Base-by-base conservation (phyloP, 2,888 invertebrate species). In the Andrena dorsata region DNA sequence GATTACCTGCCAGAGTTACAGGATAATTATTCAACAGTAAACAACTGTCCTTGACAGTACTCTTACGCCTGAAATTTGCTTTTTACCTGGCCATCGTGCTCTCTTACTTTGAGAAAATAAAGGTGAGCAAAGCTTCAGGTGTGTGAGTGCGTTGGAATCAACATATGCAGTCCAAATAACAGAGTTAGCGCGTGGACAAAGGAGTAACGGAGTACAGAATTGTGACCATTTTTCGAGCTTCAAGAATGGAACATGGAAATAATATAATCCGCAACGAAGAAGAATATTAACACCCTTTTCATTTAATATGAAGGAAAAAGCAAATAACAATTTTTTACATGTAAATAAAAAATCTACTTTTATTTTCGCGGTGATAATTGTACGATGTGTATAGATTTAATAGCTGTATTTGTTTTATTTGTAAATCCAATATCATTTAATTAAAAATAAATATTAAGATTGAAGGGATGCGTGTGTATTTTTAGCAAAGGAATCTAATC, bases 121-220 rank as follows among this genome's bases (percentile, higher is more conserved):
- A 93, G 93, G 93, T 93, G 93, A 93, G 93, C 93, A 93, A 93
- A 93, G 92, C 93, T 93, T 93, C 93, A 93, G 93, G 93, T 93
- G 93, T 93, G 92, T 93, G 91, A 93, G 93, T 92, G 92, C 90
- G 89, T 92, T 89, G 90, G 87, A 89, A 85, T 90, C 90, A 77
- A 87, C 89, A 56, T 66, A 58, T 74, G 53, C 23, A 26, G 16
- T 26, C 28, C 30, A 32, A 49, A 53, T 20, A 23, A 20, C 6
- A 16, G 23, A 63, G 47, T 28, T 30, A 41, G 41, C 13, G 4
- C 16, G 20, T 26, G 28, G n/a, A 23, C 26, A 16, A n/a, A 35
- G 13, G 20, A 51, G 7, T 2, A 20, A 41, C 13, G n/a, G 20
- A 51, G 20, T 51, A 51, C 51, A 6, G 2, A 58, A 41, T 56